These are phyloP conservation scores for Goniozus legneri DNA, from an alignment of 1,140 invertebrate genomes.

Conservation along the genomic window DNA sequence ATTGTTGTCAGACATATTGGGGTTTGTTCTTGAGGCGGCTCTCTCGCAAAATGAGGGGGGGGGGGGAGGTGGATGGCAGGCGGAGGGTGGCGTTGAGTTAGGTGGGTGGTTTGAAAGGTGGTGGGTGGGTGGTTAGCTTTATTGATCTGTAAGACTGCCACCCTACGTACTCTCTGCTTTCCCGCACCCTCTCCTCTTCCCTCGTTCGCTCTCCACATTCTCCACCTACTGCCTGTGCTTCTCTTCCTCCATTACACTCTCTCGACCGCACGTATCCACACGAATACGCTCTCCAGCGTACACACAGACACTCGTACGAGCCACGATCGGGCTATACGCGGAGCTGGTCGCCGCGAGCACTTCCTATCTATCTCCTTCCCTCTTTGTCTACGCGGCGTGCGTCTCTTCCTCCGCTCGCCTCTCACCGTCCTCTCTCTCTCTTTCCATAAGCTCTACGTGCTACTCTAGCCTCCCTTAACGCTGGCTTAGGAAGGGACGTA, in stretches of 20 bases:
- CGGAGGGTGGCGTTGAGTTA: conserved; percentile 28
- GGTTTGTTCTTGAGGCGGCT: conserved; percentile 52
- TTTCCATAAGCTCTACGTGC: conserved; percentile 33
- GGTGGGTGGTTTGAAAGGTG: conserved; percentile 30
- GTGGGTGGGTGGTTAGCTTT: conserved; percentile 51
- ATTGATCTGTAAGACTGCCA: conserved; percentile 57
- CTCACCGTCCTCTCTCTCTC: conserved; percentile 10
- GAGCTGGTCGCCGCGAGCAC: conserved; percentile 19
- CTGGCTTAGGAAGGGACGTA: conserved; percentile 47
- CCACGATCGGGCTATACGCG: no score
- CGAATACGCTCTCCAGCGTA: conserved; percentile 11
- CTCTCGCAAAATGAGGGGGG: conserved; percentile 17
- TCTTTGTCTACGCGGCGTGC: conserved; percentile 17
- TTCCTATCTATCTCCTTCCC: conserved; percentile 17
- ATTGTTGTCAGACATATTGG: conserved; percentile 54
- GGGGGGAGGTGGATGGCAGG: conserved; percentile 17
- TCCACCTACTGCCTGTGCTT: conserved; percentile 29
- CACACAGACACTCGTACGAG: no score
- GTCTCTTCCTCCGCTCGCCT: conserved; percentile 15
- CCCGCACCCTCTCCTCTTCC: conserved; percentile 22
- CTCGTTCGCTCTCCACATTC: conserved; percentile 31
- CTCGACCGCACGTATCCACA: conserved; percentile 18
- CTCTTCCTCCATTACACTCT: conserved; percentile 19
- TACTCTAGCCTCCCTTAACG: conserved; percentile 49
- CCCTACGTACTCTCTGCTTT: conserved; percentile 41